These are phyloP conservation scores for Zele albiditarsus DNA, from an alignment of 2,888 invertebrate genomes.

Conservation along the genomic window DNA sequence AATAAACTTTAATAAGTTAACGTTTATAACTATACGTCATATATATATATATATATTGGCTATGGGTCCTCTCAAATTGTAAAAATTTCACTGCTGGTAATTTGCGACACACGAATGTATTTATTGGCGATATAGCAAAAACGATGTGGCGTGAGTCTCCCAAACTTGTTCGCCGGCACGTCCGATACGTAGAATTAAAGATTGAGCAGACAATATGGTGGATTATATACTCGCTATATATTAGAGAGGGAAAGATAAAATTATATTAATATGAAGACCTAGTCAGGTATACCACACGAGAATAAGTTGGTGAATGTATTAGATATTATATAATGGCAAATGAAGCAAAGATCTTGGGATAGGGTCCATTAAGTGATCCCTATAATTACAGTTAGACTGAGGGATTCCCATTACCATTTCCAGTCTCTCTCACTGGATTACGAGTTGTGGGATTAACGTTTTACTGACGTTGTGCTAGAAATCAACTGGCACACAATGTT, in stretches of 20 bases:
- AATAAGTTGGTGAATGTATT: conserved; percentile 10
- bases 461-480: conserved; percentile 61
- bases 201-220: not conserved
- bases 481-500: conserved; percentile 49
- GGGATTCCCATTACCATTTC: conserved; percentile 55
- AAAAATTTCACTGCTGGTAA: not conserved
- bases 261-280: conserved; percentile 12
- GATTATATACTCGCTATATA: not conserved
- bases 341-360: conserved; percentile 53
- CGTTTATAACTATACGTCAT: conserved; percentile 34
- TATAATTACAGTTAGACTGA: conserved; percentile 66
- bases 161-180: not conserved
- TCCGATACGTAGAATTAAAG: not conserved
- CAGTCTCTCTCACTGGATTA: conserved; percentile 53
- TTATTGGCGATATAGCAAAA: not conserved
- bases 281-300: conserved; percentile 23
- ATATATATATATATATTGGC: not conserved
- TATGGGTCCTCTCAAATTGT: not conserved
- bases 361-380: conserved; percentile 67
- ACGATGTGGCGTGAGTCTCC: not conserved
- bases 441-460: conserved; percentile 62
- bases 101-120: not conserved
- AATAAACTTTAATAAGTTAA: conserved; percentile 20
- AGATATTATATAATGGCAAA: conserved; percentile 42
- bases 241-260: conserved; percentile 33